Conservation (phyloP, 1,140 invertebrate species). For the Papilio helenus region DNA sequence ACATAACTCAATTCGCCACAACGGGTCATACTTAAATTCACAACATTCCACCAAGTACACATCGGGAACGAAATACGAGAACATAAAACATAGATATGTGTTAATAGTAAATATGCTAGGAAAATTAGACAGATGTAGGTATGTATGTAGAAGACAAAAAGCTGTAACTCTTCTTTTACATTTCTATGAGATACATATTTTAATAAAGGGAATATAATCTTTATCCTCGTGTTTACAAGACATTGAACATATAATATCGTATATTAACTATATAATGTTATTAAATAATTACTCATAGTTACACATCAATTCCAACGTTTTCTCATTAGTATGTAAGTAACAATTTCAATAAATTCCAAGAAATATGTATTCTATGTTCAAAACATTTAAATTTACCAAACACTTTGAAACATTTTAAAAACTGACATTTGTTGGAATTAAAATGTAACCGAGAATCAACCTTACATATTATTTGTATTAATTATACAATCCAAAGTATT, state of each 20-base stretch:
- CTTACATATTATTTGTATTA: background rate
- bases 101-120: slow-evolving; percentile 62
- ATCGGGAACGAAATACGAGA: slow-evolving; percentile 56
- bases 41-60: slow-evolving; percentile 55
- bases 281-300: background rate
- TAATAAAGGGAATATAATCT: background rate
- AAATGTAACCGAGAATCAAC: background rate
- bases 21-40: slow-evolving; percentile 49
- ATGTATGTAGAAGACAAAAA: slow-evolving; percentile 46
- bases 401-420: background rate
- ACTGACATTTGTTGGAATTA: background rate
- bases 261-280: background rate
- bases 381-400: background rate
- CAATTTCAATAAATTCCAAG: background rate
- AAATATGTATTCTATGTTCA: background rate
- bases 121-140: slow-evolving; percentile 52
- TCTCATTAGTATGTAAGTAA: background rate
- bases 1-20: slow-evolving; percentile 52
- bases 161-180: slow-evolving; percentile 30
- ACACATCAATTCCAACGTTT: slow-evolving; percentile 12
- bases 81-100: slow-evolving; percentile 51
- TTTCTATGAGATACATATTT: slow-evolving; percentile 30
- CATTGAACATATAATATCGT: background rate
- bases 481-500: background rate
- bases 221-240: background rate